phyloP scores from a whole-genome alignment of 2,888 invertebrate genomes.

The Phasia obesa region DNA sequence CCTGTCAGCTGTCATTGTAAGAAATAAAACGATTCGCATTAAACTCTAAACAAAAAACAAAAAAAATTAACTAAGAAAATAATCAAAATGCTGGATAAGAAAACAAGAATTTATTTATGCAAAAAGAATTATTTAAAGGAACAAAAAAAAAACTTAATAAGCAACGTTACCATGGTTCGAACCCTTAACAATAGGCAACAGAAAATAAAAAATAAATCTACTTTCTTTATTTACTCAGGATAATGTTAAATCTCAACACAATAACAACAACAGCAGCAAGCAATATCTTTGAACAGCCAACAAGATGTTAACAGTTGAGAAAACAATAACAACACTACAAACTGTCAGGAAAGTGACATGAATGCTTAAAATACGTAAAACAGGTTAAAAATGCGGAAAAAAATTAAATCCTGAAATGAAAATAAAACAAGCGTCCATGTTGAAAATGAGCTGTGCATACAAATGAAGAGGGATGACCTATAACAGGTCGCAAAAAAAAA shows the following conservation, averaged over 20 bases:
- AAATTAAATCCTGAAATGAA: slow-evolving; percentile 37
- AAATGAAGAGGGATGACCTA: slow-evolving; percentile 46
- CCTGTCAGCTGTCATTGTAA: slow-evolving; percentile 64
- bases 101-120: slow-evolving; percentile 31
- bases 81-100: neutral
- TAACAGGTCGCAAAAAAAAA: neutral
- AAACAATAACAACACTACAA: neutral
- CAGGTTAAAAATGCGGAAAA: slow-evolving; percentile 43
- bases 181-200: slow-evolving; percentile 25
- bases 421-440: slow-evolving; percentile 29
- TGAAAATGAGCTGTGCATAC: slow-evolving; percentile 65
- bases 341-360: slow-evolving; percentile 39
- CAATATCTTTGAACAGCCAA: slow-evolving; percentile 27
- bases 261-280: too few species aligned
- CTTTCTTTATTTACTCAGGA: slow-evolving; percentile 55
- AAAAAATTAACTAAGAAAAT: neutral
- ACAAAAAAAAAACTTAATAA: slow-evolving; percentile 42
- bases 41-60: slow-evolving; percentile 10
- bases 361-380: slow-evolving; percentile 53
- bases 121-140: neutral
- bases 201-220: slow-evolving; percentile 11
- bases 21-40: slow-evolving; percentile 51
- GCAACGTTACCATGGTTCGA: slow-evolving; percentile 27
- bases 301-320: slow-evolving; percentile 26
- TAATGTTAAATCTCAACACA: slow-evolving; percentile 62